These are phyloP conservation scores for Grapholita molesta DNA, from an alignment of 1,140 invertebrate genomes.

Conservation along the genomic window DNA sequence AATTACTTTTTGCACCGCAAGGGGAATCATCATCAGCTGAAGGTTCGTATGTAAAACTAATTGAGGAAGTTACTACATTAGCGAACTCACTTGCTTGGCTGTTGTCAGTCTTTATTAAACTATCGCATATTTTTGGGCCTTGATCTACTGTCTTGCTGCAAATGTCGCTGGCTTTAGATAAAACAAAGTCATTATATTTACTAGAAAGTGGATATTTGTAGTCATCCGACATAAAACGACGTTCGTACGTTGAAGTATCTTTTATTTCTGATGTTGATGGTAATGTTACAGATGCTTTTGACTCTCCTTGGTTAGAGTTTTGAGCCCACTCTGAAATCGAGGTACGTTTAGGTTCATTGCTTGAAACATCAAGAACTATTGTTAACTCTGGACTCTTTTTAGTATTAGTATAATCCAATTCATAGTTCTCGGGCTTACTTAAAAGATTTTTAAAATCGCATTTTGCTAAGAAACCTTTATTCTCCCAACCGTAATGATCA, in stretches of 20 bases:
- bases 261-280: slow-evolving; percentile 57
- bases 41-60: slow-evolving; percentile 75
- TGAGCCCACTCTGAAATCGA: slow-evolving; percentile 42
- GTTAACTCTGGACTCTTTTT: slow-evolving; percentile 34
- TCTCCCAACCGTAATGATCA: slow-evolving; percentile 76
- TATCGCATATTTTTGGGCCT: slow-evolving; percentile 60
- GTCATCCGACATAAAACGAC: slow-evolving; percentile 53
- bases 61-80: slow-evolving; percentile 73
- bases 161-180: slow-evolving; percentile 61
- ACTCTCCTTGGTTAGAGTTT: slow-evolving; percentile 59
- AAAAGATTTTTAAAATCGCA: slow-evolving; percentile 46
- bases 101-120: slow-evolving; percentile 56
- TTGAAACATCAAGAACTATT: slow-evolving; percentile 27
- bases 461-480: slow-evolving; percentile 71
- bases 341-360: slow-evolving; percentile 37
- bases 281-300: slow-evolving; percentile 55
- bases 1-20: slow-evolving; percentile 71
- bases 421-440: slow-evolving; percentile 37
- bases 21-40: slow-evolving; percentile 71
- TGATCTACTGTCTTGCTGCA: slow-evolving; percentile 57
- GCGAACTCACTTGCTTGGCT: slow-evolving; percentile 72
- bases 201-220: slow-evolving; percentile 60
- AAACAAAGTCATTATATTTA: slow-evolving; percentile 64
- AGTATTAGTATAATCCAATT: slow-evolving; percentile 31
- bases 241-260: slow-evolving; percentile 56